Evolutionary conservation across 2,888 invertebrate genomes (phyloP).

Genomic region (Polydrusus pterygomalis): DNA sequence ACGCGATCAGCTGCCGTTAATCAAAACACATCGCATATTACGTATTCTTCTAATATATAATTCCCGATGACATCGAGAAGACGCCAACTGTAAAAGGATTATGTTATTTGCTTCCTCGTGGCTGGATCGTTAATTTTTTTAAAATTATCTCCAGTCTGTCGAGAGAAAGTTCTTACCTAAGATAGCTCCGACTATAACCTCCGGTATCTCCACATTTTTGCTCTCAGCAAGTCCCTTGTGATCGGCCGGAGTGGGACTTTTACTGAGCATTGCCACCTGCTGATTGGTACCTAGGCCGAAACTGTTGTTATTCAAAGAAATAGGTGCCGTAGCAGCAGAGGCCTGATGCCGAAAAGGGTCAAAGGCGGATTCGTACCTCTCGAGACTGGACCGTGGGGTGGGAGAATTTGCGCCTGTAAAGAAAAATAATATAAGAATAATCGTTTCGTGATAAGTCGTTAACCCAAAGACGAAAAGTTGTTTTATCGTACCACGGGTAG

Average conservation of each 20-base stretch:
- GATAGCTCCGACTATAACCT: conserved; percentile 97
- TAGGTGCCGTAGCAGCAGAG: conserved; percentile 83
- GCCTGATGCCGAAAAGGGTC: conserved; percentile 86
- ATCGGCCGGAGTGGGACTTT: conserved; percentile 88
- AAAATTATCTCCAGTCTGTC: background rate
- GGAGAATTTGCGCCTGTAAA: conserved; percentile 78
- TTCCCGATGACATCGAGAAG: no score
- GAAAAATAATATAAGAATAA: background rate
- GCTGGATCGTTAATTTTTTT: background rate
- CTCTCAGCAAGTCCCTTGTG: conserved; percentile 82
- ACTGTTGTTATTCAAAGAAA: conserved; percentile 89
- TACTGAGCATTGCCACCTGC: conserved; percentile 84
- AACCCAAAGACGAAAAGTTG: no score
- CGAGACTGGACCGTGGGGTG: conserved; percentile 80
- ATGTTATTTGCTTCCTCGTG: background rate
- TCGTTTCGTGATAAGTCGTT: no score
- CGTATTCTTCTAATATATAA: no score
- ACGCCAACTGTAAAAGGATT: no score
- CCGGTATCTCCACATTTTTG: conserved; percentile 95
- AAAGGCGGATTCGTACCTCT: conserved; percentile 82
- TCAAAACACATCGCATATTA: no score
- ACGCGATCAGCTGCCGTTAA: no score
- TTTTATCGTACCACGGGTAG: no score
- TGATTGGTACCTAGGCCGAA: conserved; percentile 88
- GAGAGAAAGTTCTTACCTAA: conserved; percentile 78